phyloP scores from a whole-genome alignment of 2,797 vertebrate species.

The Oryzias sinensis region DNA sequence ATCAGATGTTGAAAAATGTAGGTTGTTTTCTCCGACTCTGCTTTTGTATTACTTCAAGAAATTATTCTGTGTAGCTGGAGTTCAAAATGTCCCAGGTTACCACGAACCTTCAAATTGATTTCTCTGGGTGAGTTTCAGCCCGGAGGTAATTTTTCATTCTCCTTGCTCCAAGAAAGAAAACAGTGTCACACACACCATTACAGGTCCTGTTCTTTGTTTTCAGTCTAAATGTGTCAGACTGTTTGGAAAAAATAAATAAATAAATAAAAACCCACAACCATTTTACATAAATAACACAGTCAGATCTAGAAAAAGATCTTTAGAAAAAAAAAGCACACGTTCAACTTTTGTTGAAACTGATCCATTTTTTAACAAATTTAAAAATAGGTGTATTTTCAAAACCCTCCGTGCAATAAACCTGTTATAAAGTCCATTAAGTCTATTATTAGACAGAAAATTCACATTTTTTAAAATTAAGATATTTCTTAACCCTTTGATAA shows the following conservation, averaged over 20 bases:
- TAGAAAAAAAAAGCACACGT: neutral
- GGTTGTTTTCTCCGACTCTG: conserved; percentile 26
- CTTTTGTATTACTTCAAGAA: conserved; percentile 49
- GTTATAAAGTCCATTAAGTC: too few species aligned
- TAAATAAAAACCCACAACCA: conserved; percentile 37
- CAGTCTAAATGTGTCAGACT: conserved; percentile 36
- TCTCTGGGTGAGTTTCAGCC: conserved; percentile 51
- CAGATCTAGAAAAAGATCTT: conserved; percentile 10
- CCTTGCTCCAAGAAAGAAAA: conserved; percentile 45
- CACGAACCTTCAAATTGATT: conserved; percentile 60
- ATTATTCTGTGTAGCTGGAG: conserved; percentile 45
- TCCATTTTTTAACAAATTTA: too few species aligned
- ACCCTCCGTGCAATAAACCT: too few species aligned
- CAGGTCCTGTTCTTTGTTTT: conserved; percentile 31
- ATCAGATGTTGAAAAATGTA: conserved; percentile 39
- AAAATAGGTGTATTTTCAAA: too few species aligned
- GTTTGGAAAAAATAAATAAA: conserved; percentile 25
- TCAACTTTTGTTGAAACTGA: too few species aligned
- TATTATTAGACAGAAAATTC: too few species aligned
- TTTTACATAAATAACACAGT: conserved; percentile 26
- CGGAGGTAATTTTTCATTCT: conserved; percentile 41
- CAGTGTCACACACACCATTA: conserved; percentile 28
- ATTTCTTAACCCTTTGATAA: too few species aligned
- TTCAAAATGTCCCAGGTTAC: conserved; percentile 63
- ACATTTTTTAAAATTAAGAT: too few species aligned